Evolutionary conservation across 1,140 invertebrate species (phyloP).

Genomic region (Ceratoteleas bidentatus): DNA sequence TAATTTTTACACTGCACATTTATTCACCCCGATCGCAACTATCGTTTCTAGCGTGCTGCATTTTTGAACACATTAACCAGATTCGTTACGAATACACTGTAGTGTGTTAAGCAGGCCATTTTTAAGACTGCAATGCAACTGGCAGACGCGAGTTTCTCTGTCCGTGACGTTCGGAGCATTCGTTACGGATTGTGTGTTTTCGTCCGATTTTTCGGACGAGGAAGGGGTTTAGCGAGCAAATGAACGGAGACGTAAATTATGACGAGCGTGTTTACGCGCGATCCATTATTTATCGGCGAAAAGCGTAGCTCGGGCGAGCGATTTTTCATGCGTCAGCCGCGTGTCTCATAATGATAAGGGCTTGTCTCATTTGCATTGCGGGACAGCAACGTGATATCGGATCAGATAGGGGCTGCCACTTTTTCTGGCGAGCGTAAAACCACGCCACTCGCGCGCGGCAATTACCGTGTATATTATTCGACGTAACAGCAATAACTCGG

Average conservation of each 20-base stretch:
- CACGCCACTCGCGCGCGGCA: conserved; percentile 2
- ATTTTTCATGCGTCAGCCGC: conserved; percentile 31
- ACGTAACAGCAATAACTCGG: neutral
- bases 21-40: no score
- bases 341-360: conserved; percentile 36
- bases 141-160: no score
- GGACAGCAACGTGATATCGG: conserved; percentile 28
- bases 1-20: no score
- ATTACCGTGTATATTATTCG: conserved; percentile 16
- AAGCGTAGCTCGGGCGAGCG: conserved; percentile 13
- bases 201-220: no score
- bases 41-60: no score
- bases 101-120: no score
- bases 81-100: no score
- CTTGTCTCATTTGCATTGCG: conserved; percentile 49
- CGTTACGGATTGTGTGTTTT: no score
- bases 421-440: conserved; percentile 4
- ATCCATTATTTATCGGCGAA: conserved; percentile 6
- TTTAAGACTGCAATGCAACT: no score
- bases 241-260: neutral
- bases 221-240: no score
- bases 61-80: no score
- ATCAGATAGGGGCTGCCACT: conserved; percentile 28
- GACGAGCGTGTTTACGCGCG: neutral
- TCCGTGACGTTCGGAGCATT: no score